Base-by-base conservation (phyloP, 2,113 vertebrate species). In the Ctenodactylus gundi region DNA sequence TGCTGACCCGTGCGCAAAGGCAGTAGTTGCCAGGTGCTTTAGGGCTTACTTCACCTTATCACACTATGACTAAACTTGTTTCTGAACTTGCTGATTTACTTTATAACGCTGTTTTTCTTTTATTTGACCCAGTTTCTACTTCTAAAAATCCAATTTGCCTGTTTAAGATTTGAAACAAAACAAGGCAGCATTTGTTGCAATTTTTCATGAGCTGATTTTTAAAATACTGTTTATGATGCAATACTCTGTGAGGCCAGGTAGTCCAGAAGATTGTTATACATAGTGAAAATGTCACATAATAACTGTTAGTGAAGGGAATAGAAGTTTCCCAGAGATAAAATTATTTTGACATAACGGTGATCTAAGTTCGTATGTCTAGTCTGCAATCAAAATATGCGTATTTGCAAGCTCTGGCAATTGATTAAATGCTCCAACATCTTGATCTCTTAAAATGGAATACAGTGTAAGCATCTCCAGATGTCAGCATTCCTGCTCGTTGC, bases 101-200 rank as follows among this genome's bases (percentile, higher is more conserved):
- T 60, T 55, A 17, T 58, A 67, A 49, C 17, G 4, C 1, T 77
- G 49, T 41, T 77, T 55, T 20, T 53, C 86, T 65, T 62, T 80
- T 29, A 90, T 96, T 83, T 85, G 55, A 65, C 64, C 5, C 78
- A 78, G 82, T 58, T 39, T 94, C 62, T 84, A 8, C 29, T 75
- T 86, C 62, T 72, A 41, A 29, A 91, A 67, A 65, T 25, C 29
- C 27, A n/a, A 2, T 44, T 68, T 77, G 8, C 31, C 27, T 44
- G 51, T 23, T 87, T 78, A 94, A 86, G 29, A 68, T 85, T 62
- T 73, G 67, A 73, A 78, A 5, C 58, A 70, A 88, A 90, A 67
- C 72, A 4, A 10, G n/a, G 92, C 87, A 80, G 70, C 81, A 77
- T 93, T 82, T 94, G 65, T 58, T 41, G 77, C 34, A 78, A 6